Evolutionary conservation across 2,888 invertebrate species (phyloP).

Genomic region (Orthosia cruda): DNA sequence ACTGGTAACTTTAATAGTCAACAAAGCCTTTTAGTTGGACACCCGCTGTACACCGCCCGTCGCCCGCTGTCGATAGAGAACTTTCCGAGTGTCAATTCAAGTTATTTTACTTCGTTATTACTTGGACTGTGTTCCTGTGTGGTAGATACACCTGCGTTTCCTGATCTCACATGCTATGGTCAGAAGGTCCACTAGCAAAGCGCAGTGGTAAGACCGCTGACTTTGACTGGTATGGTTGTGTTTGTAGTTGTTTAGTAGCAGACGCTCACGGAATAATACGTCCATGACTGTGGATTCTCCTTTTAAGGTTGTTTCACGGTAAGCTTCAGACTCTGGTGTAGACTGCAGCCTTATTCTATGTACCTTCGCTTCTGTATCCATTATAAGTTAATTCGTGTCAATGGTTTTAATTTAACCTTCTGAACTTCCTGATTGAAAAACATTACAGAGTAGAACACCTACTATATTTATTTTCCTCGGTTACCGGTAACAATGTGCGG

Average conservation of each 20-base stretch:
- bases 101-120: slow-evolving; percentile 60
- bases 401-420: slow-evolving; percentile 5
- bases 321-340: too few relatives aligned
- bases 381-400: too few relatives aligned
- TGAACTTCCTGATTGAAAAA: not conserved
- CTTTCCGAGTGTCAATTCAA: slow-evolving; percentile 55
- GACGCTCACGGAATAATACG: too few relatives aligned
- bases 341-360: not conserved
- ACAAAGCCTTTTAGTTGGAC: slow-evolving; percentile 39
- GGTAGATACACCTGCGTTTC: not conserved
- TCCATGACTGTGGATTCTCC: too few relatives aligned
- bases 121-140: slow-evolving; percentile 28
- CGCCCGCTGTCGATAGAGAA: slow-evolving; percentile 38
- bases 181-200: not conserved
- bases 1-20: slow-evolving; percentile 51
- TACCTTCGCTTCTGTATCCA: not conserved
- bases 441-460: slow-evolving; percentile 11
- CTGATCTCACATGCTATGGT: not conserved
- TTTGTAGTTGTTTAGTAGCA: too few relatives aligned
- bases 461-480: slow-evolving; percentile 25
- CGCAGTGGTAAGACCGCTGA: not conserved
- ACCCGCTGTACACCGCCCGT: slow-evolving; percentile 8
- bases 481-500: slow-evolving; percentile 34
- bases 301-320: not conserved
- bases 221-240: too few relatives aligned